These are phyloP conservation scores for Laterallus jamaicensis DNA, from an alignment of 2,113 vertebrate genomes.

Conservation along the genomic window DNA sequence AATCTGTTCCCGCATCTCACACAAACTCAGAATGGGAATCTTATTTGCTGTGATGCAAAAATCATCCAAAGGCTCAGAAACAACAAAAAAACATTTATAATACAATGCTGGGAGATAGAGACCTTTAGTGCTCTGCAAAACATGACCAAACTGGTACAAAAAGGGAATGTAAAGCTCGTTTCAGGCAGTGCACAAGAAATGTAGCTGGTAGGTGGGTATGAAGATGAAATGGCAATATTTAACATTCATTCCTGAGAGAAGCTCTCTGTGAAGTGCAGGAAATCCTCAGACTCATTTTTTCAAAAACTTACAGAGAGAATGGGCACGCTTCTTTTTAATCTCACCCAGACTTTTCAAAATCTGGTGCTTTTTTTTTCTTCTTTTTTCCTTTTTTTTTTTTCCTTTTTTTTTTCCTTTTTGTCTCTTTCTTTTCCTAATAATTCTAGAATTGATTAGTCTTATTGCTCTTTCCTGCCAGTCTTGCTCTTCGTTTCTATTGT, in stretches of 20 bases:
- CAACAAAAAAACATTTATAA: background rate
- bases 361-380: background rate
- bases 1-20: background rate
- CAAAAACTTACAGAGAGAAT: slow-evolving; percentile 13
- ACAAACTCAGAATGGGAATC: background rate
- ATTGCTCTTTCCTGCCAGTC: slow-evolving; percentile 65
- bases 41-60: background rate
- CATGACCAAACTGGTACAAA: background rate
- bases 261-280: slow-evolving; percentile 23
- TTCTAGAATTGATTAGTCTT: slow-evolving; percentile 67
- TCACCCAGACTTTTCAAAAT: slow-evolving; percentile 51
- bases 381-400: background rate
- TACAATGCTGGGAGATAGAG: background rate
- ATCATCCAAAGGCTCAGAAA: background rate
- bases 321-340: background rate
- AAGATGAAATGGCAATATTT: slow-evolving; percentile 50
- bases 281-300: slow-evolving; percentile 41
- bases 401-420: background rate
- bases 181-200: background rate
- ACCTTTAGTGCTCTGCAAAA: background rate
- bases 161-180: background rate
- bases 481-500: slow-evolving; percentile 73
- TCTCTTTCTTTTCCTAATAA: slow-evolving; percentile 37
- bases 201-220: background rate
- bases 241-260: background rate